Conservation (phyloP, 2,113 vertebrate genomes). For the Alethe castanea region DNA sequence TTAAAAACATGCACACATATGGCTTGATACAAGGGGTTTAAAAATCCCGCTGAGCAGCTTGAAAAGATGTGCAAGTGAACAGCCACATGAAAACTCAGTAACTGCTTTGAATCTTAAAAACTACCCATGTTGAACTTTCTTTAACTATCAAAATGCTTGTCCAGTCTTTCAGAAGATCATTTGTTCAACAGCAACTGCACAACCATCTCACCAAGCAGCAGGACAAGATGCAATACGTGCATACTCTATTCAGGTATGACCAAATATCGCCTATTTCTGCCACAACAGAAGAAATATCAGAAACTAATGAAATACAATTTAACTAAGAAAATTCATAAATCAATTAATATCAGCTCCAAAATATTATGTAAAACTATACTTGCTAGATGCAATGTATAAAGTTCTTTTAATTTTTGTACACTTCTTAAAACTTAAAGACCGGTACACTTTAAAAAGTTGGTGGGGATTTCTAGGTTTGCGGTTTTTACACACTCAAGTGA, state of each 20-base stretch:
- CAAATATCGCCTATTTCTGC: neutral
- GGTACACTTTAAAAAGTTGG: neutral
- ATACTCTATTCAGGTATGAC: neutral
- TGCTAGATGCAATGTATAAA: neutral
- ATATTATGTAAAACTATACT: neutral
- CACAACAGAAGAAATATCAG: neutral
- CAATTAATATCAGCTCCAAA: neutral
- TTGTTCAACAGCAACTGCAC: neutral
- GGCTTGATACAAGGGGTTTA: neutral
- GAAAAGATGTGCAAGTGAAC: neutral
- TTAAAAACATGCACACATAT: neutral
- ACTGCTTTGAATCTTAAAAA: neutral
- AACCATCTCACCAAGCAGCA: neutral
- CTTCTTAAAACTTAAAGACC: neutral
- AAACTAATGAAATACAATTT: neutral
- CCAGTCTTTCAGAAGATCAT: neutral
- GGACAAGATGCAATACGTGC: rapidly evolving
- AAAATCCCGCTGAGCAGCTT: neutral
- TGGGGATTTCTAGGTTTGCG: neutral
- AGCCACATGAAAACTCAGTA: neutral
- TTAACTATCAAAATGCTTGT: neutral
- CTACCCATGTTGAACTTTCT: neutral
- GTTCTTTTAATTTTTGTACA: neutral
- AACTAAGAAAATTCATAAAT: neutral
- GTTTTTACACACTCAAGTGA: neutral